Percentiles rank a stretch among this genome's conserved stretches.
Conservation (phyloP, 2,888 invertebrate genomes). For the Scrobipalpa costella region DNA sequence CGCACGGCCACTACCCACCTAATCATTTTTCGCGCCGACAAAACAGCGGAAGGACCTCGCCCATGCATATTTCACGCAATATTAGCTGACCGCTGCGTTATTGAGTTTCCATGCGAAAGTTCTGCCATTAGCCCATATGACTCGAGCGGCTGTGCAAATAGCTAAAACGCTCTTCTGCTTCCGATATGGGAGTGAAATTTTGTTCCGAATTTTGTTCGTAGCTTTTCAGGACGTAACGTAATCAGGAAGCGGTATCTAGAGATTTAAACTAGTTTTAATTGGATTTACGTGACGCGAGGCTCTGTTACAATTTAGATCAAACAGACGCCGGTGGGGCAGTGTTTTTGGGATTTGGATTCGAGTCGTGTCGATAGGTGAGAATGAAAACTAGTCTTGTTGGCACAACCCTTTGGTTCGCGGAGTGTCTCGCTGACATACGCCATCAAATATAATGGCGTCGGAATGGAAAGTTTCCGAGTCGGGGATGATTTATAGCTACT, state of each 20-base stretch:
- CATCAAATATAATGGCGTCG: constrained; percentile 58
- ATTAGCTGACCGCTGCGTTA: constrained; percentile 67
- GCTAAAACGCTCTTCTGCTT: constrained; percentile 40
- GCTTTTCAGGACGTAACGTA: constrained; percentile 5
- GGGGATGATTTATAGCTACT: constrained; percentile 53
- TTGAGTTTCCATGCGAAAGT: constrained; percentile 65
- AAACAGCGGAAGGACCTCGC: constrained; percentile 62
- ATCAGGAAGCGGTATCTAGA: constrained; percentile 16
- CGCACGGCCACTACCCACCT: constrained; percentile 63
- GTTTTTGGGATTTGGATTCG: constrained; percentile 1
- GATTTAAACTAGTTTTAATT: constrained; percentile 15
- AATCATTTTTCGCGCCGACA: constrained; percentile 74
- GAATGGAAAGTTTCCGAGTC: constrained; percentile 56
- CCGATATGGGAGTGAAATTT: constrained; percentile 14
- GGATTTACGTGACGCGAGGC: constrained; percentile 6
- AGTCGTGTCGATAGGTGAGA: background rate
- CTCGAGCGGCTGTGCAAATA: constrained; percentile 45
- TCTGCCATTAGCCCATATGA: constrained; percentile 54
- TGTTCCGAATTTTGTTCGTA: constrained; percentile 16
- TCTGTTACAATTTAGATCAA: constrained; percentile 26
- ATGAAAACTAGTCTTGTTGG: background rate
- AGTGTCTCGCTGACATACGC: constrained; percentile 53
- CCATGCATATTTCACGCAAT: constrained; percentile 74
- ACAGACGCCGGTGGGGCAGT: background rate
- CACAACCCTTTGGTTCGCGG: constrained; percentile 31